Evolutionary conservation across 2,113 vertebrate species (phyloP).

Genomic region (Gopherus evgoodei): DNA sequence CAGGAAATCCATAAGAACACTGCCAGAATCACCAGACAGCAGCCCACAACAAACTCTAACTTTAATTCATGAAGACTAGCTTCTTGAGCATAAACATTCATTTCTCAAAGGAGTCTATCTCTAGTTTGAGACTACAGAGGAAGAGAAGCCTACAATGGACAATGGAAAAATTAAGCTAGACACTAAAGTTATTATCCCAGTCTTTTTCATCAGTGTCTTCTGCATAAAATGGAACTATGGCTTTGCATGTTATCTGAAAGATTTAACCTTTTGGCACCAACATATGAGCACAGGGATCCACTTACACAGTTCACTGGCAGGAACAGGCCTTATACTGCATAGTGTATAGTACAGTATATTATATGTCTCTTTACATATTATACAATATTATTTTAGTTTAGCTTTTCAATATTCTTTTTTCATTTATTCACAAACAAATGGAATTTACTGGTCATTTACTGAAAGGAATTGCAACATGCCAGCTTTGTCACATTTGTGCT

Average conservation of each 20-base stretch:
- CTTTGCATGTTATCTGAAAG: background rate
- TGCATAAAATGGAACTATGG: background rate
- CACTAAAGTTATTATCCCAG: background rate
- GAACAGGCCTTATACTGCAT: background rate
- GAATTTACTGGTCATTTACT: background rate
- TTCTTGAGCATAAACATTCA: background rate
- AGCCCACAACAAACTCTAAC: background rate
- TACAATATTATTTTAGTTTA: background rate
- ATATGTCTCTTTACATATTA: background rate
- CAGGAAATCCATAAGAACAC: background rate
- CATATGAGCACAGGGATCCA: background rate
- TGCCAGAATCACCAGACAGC: conserved; percentile 19
- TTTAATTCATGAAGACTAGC: background rate
- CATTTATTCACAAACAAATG: background rate
- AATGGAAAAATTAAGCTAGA: background rate
- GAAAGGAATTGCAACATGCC: background rate
- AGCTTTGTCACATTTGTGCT: background rate
- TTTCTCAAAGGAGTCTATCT: background rate
- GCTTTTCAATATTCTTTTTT: background rate
- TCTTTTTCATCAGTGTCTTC: conserved; percentile 1
- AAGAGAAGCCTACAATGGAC: background rate
- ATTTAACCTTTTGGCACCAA: conserved; percentile 19
- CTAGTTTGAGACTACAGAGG: background rate
- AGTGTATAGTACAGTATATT: background rate
- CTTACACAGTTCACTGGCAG: background rate